phyloP scores from a whole-genome alignment of 2,888 invertebrate species.

The Antitype chi region DNA sequence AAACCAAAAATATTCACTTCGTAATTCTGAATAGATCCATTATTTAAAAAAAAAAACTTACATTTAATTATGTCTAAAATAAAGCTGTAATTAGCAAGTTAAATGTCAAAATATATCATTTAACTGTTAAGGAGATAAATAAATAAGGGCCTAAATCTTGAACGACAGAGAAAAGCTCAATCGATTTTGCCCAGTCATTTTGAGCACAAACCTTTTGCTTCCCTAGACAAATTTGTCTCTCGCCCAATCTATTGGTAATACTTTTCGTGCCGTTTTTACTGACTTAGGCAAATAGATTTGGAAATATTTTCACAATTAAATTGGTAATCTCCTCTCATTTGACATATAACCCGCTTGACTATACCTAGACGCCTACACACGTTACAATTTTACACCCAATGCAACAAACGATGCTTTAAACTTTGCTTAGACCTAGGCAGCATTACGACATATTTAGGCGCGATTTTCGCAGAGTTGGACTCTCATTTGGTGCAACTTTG shows the following conservation, averaged over 20 bases:
- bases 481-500: no score
- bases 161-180: not conserved
- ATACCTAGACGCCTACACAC: slow-evolving; percentile 40
- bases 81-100: slow-evolving; percentile 57
- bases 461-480: no score
- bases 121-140: not conserved
- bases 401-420: not conserved
- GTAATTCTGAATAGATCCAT: slow-evolving; percentile 13
- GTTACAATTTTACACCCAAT: slow-evolving; percentile 25
- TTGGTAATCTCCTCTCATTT: slow-evolving; percentile 1
- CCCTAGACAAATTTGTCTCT: no score
- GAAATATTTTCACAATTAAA: slow-evolving; percentile 1
- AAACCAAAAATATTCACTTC: slow-evolving; percentile 9
- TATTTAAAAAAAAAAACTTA: slow-evolving; percentile 37
- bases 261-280: not conserved
- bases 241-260: not conserved
- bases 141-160: not conserved
- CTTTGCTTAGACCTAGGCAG: not conserved
- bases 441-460: not conserved
- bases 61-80: slow-evolving; percentile 53
- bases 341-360: slow-evolving; percentile 50
- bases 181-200: not conserved
- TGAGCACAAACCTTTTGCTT: not conserved
- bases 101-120: slow-evolving; percentile 44
- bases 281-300: no score